Evolutionary conservation across 1,140 invertebrate species (phyloP), one percentile per base, ranked within the genome.

Genomic region (Meteorus sp.): DNA sequence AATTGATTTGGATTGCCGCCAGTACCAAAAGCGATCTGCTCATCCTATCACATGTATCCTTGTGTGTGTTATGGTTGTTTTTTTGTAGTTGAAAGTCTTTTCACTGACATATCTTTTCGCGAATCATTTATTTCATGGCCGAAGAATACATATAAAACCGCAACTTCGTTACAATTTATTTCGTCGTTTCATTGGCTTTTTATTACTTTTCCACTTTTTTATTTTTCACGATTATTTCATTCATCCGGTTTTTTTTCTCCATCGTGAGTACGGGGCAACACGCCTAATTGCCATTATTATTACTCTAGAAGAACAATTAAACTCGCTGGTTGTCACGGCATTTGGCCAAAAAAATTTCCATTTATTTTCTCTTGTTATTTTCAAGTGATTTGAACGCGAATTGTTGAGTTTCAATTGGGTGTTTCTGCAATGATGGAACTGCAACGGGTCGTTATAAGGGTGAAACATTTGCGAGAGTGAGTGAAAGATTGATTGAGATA

Each of bases 1-100:
- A 78, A 78, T 77, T 74, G 75, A 76, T 76, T 78, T 78, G 76
- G 76, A 76, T 64, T 61, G 53, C 59, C 52, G 76, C 76, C 76
- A 77, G 71, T 75, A 51, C 67, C 58, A 47, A 64, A n/a, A n/a
- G 55, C 63, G 67, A 72, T 71, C 75, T 71, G 71, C 66, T 63
- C 70, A 56, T n/a, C 35, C 13, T n/a, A 13, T 39, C 35, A 39
- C 35, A 13, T 39, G 15, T 8, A 13, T 39, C 8, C 4, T n/a
- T 39, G 11, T 39, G 35, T 39, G 35, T 39, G 35, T 6, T 11
- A n/a, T n/a, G n/a, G n/a, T n/a, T n/a, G n/a, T n/a, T n/a, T n/a
- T n/a, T n/a, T n/a, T n/a, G n/a, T n/a, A n/a, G n/a, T n/a, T n/a
- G n/a, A n/a, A n/a, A n/a, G n/a, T n/a, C n/a, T n/a, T n/a, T n/a